Percentiles rank a stretch among this genome's conserved stretches.
Conservation (phyloP, 2,888 invertebrate species). For the Eilema caniola region DNA sequence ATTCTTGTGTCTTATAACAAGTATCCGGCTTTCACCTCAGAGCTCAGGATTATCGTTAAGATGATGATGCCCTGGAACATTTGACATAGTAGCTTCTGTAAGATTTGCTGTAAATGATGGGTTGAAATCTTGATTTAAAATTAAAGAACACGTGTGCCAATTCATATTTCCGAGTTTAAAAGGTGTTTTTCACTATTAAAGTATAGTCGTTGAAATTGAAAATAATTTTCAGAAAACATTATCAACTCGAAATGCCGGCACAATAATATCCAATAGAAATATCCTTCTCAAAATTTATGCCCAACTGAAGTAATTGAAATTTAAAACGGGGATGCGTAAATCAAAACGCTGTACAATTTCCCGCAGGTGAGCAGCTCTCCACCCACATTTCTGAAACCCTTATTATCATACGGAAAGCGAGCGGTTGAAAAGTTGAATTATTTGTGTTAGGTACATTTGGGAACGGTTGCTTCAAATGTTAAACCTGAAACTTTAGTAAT, state of each 20-base stretch:
- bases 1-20: too few relatives aligned
- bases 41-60: background rate
- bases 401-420: conserved; percentile 53
- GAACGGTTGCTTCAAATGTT: background rate
- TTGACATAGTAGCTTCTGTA: background rate
- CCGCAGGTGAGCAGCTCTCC: conserved; percentile 39
- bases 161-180: too few relatives aligned
- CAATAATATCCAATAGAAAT: background rate
- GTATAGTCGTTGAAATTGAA: background rate
- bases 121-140: background rate
- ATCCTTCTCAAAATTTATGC: conserved; percentile 26
- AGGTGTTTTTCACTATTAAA: too few relatives aligned
- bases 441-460: conserved; percentile 26
- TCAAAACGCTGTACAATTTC: conserved; percentile 49
- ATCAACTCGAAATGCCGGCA: background rate
- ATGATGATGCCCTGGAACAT: background rate
- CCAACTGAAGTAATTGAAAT: conserved; percentile 33
- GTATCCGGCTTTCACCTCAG: background rate
- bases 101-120: background rate
- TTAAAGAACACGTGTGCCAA: too few relatives aligned
- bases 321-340: conserved; percentile 43
- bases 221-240: background rate
- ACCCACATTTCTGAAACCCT: conserved; percentile 29
- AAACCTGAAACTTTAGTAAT: background rate
- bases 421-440: conserved; percentile 36